Evolutionary conservation across 1,140 invertebrate species (phyloP), one percentile per base, ranked within the genome.

Genomic region (Potamilus streckersoni): DNA sequence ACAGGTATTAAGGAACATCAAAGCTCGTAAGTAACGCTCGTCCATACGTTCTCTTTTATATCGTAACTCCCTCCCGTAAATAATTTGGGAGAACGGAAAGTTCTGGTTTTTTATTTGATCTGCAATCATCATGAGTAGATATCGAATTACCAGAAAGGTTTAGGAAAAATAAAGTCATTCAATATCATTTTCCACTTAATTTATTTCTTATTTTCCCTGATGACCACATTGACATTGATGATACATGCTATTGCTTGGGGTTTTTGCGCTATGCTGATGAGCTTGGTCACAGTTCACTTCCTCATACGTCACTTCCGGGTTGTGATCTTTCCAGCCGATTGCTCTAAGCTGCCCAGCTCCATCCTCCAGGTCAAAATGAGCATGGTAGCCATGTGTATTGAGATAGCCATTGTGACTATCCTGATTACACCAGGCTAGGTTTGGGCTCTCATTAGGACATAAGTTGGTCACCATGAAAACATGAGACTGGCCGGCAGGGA

Each of bases 291-390:
- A 84, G 58, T 72, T 70, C 2, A 75, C 75, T 2, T 61, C 70
- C 63, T 84, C 82, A 82, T 81, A 84, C 31, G 83, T 84, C 11
- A 82, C 79, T 71, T 86, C 84, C 16, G 82, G 79, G 71, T 86
- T 86, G 11, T 82, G 77, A 17, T 31, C 61, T 59, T 70, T 49
- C 84, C 83, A 84, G 16, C 83, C 83, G 1, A 83, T 16, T 23
- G 38, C 57, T 13, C 5, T 55, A 1, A 79, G 55, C 57, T 84
- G 77, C 20, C 71, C 70, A 0, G 67, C 76, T 12, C 76, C 78
- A 72, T 86, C 79, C 79, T 84, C 82, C 15, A 86, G 78, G 49
- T 86, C 84, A 73, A 85, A 84, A 55, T 85, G 84, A 2, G 74
- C 70, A 55, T 73, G 78, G 66, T 85, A 85, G 2, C 84, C 84